Evolutionary conservation across 92 coral and sea anemone species (phyloP), one percentile per base, ranked within the genome.

Genomic region (Paramuricea clavata): DNA sequence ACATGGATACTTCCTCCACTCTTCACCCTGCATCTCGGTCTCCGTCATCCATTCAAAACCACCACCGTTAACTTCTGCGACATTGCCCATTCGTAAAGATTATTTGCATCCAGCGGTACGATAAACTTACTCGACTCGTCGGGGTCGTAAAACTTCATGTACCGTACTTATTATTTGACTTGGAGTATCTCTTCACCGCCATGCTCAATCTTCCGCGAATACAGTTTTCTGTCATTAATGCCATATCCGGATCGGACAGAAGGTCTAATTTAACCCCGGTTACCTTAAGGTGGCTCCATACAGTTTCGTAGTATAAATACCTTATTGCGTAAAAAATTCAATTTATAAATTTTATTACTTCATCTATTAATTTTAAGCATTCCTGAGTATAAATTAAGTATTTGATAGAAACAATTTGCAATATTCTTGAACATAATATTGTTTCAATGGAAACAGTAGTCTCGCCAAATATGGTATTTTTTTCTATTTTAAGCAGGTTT

Each of bases 61-160:
- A 2, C 13, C 10, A 15, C 19, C 1, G 54, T 12, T 74, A 75
- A 90, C 0, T 67, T 61, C 25, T 89, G 28, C 36, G 57, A 0
- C 92, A 89, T 89, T 35, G 89, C 89, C 87, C 83, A 89, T 6
- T 87, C 90, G 36, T 87, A 87, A 9, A 87, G 33, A 69, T 81
- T 79, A 74, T 87, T 87, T 13, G 54, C 54, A 15, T 47, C 54
- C 13, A 47, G 10, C 2, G 7, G 13, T 47, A 17, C 4, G 19
- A 47, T 2, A 17, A 47, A 47, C 13, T 1, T 8, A 8, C 19
- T 47, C 1, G 7, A 12, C 36, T 12, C 39, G 69, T 70, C 27
- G 52, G n/a, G 42, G 12, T 26, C 17, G n/a, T 28, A 28, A 12
- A 9, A 13, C 19, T 65, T 65, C 72, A 65, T 31, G 72, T 65